phyloP scores from a whole-genome alignment of 2,797 vertebrate genomes.

The Falco berigora region DNA sequence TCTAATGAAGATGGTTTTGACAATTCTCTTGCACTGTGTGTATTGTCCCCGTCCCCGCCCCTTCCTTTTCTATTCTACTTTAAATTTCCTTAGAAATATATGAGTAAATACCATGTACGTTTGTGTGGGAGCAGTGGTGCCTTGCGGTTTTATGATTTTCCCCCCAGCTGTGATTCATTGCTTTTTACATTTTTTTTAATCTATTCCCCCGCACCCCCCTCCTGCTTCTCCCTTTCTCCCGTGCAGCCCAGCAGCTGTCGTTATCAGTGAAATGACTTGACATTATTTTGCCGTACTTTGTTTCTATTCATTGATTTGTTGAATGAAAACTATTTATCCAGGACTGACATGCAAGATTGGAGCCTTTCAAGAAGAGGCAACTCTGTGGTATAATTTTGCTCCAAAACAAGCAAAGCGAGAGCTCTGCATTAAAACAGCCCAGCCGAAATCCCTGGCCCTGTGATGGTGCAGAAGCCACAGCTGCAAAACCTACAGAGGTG shows the following conservation, averaged over 20 bases:
- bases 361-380: conserved; percentile 8
- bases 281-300: conserved; percentile 41
- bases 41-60: background rate
- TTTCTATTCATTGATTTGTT: conserved; percentile 62
- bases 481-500: background rate
- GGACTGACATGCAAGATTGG: background rate
- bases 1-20: background rate
- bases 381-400: background rate
- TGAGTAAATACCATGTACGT: background rate
- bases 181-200: conserved; percentile 54
- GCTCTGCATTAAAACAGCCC: background rate
- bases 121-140: background rate
- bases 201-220: background rate
- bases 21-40: background rate
- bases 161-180: conserved; percentile 53
- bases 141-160: conserved; percentile 19
- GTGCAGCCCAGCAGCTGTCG: conserved; percentile 46
- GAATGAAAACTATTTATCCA: conserved; percentile 62
- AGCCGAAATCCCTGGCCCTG: background rate
- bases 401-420: background rate
- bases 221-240: background rate
- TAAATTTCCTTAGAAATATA: background rate
- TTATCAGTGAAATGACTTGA: conserved; percentile 45
- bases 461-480: rapidly evolving
- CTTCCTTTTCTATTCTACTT: background rate